These are phyloP conservation scores for Zeuzera pyrina DNA, from an alignment of 2,888 invertebrate species.

Conservation along the genomic window DNA sequence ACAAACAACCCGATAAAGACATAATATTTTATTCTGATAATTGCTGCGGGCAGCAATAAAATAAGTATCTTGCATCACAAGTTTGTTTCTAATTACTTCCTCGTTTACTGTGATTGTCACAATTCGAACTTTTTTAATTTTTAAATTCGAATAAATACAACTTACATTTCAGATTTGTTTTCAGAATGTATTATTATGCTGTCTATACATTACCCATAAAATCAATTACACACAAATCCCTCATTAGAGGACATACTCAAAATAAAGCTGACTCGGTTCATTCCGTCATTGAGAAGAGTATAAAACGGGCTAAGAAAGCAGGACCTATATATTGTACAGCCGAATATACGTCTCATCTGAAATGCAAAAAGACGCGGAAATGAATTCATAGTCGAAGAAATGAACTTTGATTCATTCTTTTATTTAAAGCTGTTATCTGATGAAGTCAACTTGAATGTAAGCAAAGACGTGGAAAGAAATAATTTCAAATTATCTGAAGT, in stretches of 20 bases:
- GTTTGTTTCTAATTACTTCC: too few relatives aligned
- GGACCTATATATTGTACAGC: slow-evolving; percentile 18
- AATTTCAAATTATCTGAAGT: background rate
- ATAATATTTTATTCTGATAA: slow-evolving; percentile 9
- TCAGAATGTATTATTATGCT: slow-evolving; percentile 12
- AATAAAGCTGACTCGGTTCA: slow-evolving; percentile 20
- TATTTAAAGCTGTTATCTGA: slow-evolving; percentile 17
- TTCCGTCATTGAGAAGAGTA: slow-evolving; percentile 14
- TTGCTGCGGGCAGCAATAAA: slow-evolving; percentile 9
- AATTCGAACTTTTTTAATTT: too few relatives aligned
- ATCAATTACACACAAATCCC: slow-evolving; percentile 19
- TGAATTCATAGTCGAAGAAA: slow-evolving; percentile 17
- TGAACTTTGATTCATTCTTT: slow-evolving; percentile 19
- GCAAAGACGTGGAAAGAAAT: background rate
- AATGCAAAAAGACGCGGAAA: slow-evolving; percentile 20
- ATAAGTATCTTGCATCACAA: too few relatives aligned
- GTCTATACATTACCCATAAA: slow-evolving; percentile 9
- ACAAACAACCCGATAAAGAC: background rate
- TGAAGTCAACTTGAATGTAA: slow-evolving; percentile 5
- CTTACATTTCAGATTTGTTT: too few relatives aligned
- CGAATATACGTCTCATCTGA: slow-evolving; percentile 18
- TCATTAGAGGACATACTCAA: slow-evolving; percentile 21
- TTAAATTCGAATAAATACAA: too few relatives aligned
- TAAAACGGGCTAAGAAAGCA: slow-evolving; percentile 14
- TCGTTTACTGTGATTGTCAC: too few relatives aligned